Evolutionary conservation across 2,113 vertebrate species (phyloP).

Genomic region (Perccottus glenii): DNA sequence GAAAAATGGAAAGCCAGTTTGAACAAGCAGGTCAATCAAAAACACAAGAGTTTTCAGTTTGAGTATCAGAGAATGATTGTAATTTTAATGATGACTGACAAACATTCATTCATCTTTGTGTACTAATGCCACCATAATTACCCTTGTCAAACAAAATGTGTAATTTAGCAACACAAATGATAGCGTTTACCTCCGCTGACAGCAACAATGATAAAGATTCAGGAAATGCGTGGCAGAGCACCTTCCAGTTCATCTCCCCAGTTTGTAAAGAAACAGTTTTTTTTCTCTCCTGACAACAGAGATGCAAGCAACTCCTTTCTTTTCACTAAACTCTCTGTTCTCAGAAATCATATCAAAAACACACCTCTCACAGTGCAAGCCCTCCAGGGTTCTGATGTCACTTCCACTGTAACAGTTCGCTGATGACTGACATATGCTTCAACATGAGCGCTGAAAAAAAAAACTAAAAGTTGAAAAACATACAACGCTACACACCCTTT

Average conservation of each 20-base stretch:
- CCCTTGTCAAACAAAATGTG: constrained; percentile 66
- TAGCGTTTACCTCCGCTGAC: constrained; percentile 64
- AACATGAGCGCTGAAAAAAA: constrained; percentile 52
- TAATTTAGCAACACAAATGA: constrained; percentile 67
- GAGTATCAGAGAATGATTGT: constrained; percentile 63
- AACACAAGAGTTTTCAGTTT: constrained; percentile 49
- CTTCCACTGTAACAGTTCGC: constrained; percentile 80
- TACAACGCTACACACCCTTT: constrained; percentile 60
- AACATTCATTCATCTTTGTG: constrained; percentile 62
- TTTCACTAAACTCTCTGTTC: constrained; percentile 76
- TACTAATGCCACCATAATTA: constrained; percentile 67
- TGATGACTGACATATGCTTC: constrained; percentile 81
- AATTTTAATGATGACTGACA: constrained; percentile 71
- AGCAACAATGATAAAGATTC: constrained; percentile 65
- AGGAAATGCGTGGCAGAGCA: constrained; percentile 65
- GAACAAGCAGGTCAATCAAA: constrained; percentile 66
- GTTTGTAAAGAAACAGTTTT: constrained; percentile 69
- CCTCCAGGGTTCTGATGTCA: constrained; percentile 84
- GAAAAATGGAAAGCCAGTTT: constrained; percentile 36
- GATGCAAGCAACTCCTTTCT: constrained; percentile 69
- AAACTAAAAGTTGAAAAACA: constrained; percentile 49
- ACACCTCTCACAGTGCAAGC: constrained; percentile 78
- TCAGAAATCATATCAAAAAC: constrained; percentile 80
- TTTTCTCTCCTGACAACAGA: constrained; percentile 64
- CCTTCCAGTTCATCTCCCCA: constrained; percentile 74